phyloP scores from a whole-genome alignment of 2,797 vertebrate species.

The Scyliorhinus canicula region DNA sequence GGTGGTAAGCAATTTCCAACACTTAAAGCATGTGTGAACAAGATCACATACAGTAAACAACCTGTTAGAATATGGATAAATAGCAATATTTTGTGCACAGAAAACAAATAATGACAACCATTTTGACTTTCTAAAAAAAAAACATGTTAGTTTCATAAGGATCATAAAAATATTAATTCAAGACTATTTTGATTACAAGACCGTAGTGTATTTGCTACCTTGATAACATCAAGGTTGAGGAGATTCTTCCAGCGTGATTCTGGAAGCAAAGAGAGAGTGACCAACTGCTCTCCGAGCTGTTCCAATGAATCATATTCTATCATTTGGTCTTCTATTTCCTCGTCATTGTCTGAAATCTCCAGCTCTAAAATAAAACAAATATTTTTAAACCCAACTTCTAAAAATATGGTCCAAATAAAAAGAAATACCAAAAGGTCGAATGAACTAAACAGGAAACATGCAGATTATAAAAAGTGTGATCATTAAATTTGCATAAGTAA shows the following conservation, averaged over 20 bases:
- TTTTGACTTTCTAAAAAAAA: neutral
- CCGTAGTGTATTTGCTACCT: constrained; percentile 58
- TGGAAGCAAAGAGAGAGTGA: constrained; percentile 79
- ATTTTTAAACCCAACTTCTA: neutral
- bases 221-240: constrained; percentile 81
- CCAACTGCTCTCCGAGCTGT: constrained; percentile 73
- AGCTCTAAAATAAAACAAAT: constrained; percentile 47
- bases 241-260: constrained; percentile 92
- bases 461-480: neutral
- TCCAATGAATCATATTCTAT: constrained; percentile 73
- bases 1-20: neutral
- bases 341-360: constrained; percentile 52
- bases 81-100: neutral
- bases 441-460: neutral
- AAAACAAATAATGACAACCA: neutral
- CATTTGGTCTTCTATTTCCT: constrained; percentile 62
- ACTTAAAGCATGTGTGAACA: neutral
- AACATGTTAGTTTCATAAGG: neutral
- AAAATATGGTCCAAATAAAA: neutral
- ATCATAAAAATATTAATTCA: neutral
- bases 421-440: neutral
- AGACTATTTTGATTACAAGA: neutral
- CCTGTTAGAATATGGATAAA: neutral
- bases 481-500: neutral
- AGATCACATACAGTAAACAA: neutral